Conservation (phyloP, 2,888 invertebrate genomes). For the Nomada lathburiana region DNA sequence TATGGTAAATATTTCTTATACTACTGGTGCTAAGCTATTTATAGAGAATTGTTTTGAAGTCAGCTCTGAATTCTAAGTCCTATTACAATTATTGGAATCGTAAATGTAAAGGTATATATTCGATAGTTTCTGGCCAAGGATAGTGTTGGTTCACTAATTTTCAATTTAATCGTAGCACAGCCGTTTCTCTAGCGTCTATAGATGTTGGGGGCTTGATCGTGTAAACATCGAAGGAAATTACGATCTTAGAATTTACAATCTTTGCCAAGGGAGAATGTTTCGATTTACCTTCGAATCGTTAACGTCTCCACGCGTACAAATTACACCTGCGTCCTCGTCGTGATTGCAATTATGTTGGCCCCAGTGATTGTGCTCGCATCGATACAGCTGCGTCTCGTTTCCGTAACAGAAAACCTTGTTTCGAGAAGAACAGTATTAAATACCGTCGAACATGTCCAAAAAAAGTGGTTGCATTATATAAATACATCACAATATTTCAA, state of each 20-base stretch:
- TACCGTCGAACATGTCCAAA: not conserved
- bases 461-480: not conserved
- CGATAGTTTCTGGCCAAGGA: not conserved
- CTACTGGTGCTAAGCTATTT: too few relatives aligned
- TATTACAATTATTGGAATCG: too few relatives aligned
- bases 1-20: too few relatives aligned
- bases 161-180: slow-evolving; percentile 24
- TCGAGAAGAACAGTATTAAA: not conserved
- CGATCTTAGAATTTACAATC: slow-evolving; percentile 20
- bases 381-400: slow-evolving; percentile 87
- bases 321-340: slow-evolving; percentile 89
- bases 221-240: not conserved
- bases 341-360: slow-evolving; percentile 90
- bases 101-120: not conserved
- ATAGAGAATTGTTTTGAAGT: too few relatives aligned
- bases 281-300: slow-evolving; percentile 79
- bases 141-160: not conserved
- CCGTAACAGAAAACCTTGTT: slow-evolving; percentile 87
- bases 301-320: slow-evolving; percentile 79
- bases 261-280: slow-evolving; percentile 49
- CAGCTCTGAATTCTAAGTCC: too few relatives aligned
- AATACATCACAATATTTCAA: not conserved
- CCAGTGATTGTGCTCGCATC: slow-evolving; percentile 89
- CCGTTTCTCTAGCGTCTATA: not conserved
- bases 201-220: not conserved